phyloP scores from a whole-genome alignment of 2,888 invertebrate genomes.

The Caenorhabditis auriculariae region DNA sequence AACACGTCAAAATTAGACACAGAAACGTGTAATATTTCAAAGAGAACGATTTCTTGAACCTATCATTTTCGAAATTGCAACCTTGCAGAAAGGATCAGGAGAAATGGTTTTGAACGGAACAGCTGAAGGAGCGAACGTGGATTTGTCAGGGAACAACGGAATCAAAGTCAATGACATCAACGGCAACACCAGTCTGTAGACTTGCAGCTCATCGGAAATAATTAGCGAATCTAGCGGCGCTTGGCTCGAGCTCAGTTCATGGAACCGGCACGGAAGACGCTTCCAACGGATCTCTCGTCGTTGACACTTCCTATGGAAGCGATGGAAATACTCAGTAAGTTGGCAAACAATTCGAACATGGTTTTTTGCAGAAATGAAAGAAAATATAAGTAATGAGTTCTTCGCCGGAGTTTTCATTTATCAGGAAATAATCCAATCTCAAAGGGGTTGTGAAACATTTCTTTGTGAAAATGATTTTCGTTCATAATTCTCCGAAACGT shows the following conservation, averaged over 20 bases:
- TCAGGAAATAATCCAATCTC: too few species aligned
- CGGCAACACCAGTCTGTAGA: conserved; percentile 36
- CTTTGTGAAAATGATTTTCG: too few species aligned
- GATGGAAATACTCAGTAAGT: conserved; percentile 30
- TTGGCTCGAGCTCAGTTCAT: conserved; percentile 37
- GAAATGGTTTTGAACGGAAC: conserved; percentile 26
- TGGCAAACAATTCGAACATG: too few species aligned
- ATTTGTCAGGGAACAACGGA: conserved; percentile 43
- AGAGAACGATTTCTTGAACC: too few species aligned
- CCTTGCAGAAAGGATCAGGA: conserved; percentile 21
- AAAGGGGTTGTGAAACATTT: too few species aligned
- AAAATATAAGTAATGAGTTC: too few species aligned
- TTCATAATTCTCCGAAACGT: too few species aligned
- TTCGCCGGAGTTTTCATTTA: too few species aligned
- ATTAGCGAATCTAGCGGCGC: conserved; percentile 24
- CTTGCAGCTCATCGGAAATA: not conserved
- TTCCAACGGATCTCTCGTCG: conserved; percentile 32
- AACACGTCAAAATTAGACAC: not conserved
- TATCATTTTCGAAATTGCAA: not conserved
- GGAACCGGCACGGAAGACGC: conserved; percentile 37
- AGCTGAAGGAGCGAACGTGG: conserved; percentile 31
- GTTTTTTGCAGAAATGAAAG: too few species aligned
- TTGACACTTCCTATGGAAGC: conserved; percentile 35
- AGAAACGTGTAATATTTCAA: too few species aligned
- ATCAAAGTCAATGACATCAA: conserved; percentile 39